Evolutionary conservation across 2,113 vertebrate genomes (phyloP).

Genomic region (Corapipo altera): DNA sequence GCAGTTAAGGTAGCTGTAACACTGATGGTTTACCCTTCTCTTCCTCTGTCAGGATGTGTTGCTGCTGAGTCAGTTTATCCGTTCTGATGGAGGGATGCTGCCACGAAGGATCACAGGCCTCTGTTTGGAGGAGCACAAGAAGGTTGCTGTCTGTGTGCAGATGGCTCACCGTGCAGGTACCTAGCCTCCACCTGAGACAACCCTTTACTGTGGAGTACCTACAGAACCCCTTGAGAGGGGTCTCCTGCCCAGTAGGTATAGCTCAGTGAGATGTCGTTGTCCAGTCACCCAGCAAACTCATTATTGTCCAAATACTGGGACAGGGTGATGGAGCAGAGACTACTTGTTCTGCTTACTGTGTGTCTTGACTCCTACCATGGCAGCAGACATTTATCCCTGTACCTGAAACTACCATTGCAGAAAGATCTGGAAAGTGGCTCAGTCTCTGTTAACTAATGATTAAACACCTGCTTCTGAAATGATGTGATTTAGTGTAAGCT

Average conservation of each 20-base stretch:
- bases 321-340: neutral
- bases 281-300: neutral
- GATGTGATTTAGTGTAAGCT: neutral
- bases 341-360: neutral
- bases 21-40: neutral
- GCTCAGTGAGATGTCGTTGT: neutral
- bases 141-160: conserved; percentile 89
- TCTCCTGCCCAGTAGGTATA: neutral
- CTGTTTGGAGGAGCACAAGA: conserved; percentile 90
- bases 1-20: neutral
- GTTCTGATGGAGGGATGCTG: conserved; percentile 90
- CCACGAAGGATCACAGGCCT: conserved; percentile 87
- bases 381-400: neutral
- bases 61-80: conserved; percentile 93
- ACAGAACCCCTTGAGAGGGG: neutral
- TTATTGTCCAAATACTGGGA: neutral
- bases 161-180: conserved; percentile 97
- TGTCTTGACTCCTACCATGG: neutral
- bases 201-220: neutral
- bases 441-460: neutral
- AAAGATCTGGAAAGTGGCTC: neutral
- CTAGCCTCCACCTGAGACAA: neutral
- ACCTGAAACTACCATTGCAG: neutral
- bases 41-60: conserved; percentile 84
- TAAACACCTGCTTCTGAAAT: neutral